A percentile compares a stretch with the other conserved stretches of the same genome.
Evolutionary conservation across 2,888 invertebrate species (phyloP).

Genomic region (Drosophila leonis): DNA sequence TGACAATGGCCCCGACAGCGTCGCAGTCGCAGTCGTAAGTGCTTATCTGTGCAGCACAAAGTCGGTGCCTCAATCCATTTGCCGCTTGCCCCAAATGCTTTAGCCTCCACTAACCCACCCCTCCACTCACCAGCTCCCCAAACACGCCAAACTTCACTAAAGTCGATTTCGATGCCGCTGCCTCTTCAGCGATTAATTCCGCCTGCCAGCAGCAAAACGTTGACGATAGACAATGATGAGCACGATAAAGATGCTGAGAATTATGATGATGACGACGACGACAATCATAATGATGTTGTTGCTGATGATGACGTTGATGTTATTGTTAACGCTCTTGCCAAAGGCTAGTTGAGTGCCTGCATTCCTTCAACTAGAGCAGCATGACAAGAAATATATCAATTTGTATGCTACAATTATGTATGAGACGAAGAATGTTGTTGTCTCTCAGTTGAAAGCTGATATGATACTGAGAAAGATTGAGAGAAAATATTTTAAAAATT

Average conservation of each 20-base stretch:
- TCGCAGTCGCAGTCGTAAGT: constrained; percentile 42
- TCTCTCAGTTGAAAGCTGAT: neutral
- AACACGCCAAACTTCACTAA: constrained; percentile 11
- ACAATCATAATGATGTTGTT: constrained; percentile 7
- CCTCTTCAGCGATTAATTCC: constrained; percentile 54
- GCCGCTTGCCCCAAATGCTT: constrained; percentile 21
- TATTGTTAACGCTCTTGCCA: neutral
- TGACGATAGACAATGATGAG: constrained; percentile 14
- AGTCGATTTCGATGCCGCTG: constrained; percentile 51
- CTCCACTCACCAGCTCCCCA: neutral
- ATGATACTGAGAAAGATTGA: neutral
- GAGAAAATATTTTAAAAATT: neutral
- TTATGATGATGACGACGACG: constrained; percentile 17
- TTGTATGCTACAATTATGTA: neutral
- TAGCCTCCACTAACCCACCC: neutral
- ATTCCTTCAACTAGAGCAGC: constrained; percentile 23
- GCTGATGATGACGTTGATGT: constrained; percentile 5
- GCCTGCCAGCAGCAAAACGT: constrained; percentile 42
- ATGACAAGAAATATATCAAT: neutral
- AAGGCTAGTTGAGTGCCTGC: constrained; percentile 28
- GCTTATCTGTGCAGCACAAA: constrained; percentile 63
- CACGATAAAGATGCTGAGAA: constrained; percentile 6
- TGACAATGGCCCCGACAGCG: constrained; percentile 56
- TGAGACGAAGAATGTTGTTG: neutral
- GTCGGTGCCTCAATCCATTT: constrained; percentile 64